phyloP scores from a whole-genome alignment of 2,888 invertebrate genomes.

The Gerris lacustris region DNA sequence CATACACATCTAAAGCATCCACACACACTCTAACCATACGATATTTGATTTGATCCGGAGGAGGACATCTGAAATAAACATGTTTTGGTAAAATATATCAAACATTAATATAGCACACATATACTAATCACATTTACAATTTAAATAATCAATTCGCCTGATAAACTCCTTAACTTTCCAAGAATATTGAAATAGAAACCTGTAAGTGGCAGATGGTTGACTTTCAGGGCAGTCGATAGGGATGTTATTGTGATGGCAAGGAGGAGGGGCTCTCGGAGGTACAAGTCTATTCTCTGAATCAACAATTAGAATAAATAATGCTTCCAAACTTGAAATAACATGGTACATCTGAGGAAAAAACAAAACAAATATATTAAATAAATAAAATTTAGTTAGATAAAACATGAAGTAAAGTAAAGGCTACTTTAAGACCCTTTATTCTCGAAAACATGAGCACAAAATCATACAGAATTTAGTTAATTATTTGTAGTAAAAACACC shows the following conservation, averaged over 20 bases:
- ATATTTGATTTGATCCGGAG: constrained; percentile 79
- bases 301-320: constrained; percentile 67
- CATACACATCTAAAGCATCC: constrained; percentile 78
- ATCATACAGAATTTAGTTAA: no score
- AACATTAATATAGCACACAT: no score
- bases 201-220: constrained; percentile 41
- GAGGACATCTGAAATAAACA: constrained; percentile 46
- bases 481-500: no score
- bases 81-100: no score
- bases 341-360: constrained; percentile 54
- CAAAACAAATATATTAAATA: neutral
- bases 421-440: neutral
- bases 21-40: constrained; percentile 79
- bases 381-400: no score
- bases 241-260: constrained; percentile 66
- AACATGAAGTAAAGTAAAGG: neutral
- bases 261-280: constrained; percentile 63
- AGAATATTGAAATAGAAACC: neutral
- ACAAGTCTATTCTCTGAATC: constrained; percentile 83
- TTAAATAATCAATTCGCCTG: no score
- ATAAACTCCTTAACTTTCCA: no score
- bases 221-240: constrained; percentile 57
- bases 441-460: no score
- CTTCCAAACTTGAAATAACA: constrained; percentile 76
- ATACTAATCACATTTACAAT: no score